Conservation (phyloP, 2,888 invertebrate species). For the Plusia festucae region DNA sequence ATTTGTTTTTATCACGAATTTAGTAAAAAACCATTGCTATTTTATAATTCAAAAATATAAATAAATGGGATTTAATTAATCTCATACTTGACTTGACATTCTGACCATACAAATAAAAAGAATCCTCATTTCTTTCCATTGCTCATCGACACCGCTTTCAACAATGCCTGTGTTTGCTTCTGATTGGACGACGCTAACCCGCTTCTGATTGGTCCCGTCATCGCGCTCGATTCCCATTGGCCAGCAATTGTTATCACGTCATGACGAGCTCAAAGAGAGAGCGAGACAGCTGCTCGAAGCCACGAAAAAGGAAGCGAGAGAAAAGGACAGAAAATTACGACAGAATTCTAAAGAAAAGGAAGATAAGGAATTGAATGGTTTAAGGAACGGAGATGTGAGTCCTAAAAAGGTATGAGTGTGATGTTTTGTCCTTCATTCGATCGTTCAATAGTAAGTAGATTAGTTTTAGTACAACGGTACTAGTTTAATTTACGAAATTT, state of each 20-base stretch:
- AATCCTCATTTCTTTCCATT: constrained; percentile 74
- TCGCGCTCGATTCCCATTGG: constrained; percentile 67
- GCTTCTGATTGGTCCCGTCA: constrained; percentile 65
- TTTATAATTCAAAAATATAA: too few relatives aligned
- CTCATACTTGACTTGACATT: constrained; percentile 16
- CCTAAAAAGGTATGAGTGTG: constrained; percentile 78
- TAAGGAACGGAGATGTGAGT: constrained; percentile 79
- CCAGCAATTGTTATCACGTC: constrained; percentile 93
- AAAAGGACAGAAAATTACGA: constrained; percentile 74
- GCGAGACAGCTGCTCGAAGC: constrained; percentile 95
- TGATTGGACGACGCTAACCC: constrained; percentile 67
- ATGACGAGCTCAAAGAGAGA: constrained; percentile 95
- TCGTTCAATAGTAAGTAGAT: constrained; percentile 1
- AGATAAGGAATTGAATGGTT: constrained; percentile 85
- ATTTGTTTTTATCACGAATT: constrained; percentile 9
- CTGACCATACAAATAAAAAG: constrained; percentile 54
- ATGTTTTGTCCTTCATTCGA: background rate
- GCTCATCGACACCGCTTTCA: constrained; percentile 70
- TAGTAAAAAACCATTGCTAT: too few relatives aligned
- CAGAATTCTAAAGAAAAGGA: constrained; percentile 82
- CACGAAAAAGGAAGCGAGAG: constrained; percentile 91
- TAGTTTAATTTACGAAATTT: too few relatives aligned
- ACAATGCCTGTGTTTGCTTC: constrained; percentile 70
- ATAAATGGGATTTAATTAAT: constrained; percentile 9
- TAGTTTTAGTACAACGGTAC: background rate